These are phyloP conservation scores for Boulengeromyrus knoepffleri DNA, from an alignment of 2,113 vertebrate species.

Conservation along the genomic window DNA sequence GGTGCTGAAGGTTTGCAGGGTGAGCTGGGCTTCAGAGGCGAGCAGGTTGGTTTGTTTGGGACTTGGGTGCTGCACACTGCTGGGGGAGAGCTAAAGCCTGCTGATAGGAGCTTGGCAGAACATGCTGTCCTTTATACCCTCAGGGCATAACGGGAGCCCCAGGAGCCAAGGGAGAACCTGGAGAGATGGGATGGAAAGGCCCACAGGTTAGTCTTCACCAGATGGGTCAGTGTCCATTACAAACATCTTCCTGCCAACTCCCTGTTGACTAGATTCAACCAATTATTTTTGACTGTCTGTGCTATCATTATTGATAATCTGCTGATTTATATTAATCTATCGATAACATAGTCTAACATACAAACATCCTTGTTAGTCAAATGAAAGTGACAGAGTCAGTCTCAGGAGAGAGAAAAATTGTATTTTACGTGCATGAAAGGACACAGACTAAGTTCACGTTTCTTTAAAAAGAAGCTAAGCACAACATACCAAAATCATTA, in stretches of 20 bases:
- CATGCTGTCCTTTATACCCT: neutral
- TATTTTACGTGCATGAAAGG: neutral
- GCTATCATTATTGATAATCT: neutral
- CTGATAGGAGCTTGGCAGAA: neutral
- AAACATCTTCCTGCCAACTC: neutral
- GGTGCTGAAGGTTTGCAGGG: conserved; percentile 21
- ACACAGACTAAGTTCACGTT: neutral
- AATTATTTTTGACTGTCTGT: neutral
- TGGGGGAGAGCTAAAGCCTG: neutral
- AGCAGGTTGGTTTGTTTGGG: conserved; percentile 22
- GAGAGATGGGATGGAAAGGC: conserved; percentile 1
- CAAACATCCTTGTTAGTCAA: neutral
- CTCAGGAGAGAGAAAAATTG: neutral
- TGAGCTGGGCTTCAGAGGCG: neutral
- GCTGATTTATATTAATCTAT: neutral
- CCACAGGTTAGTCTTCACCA: neutral
- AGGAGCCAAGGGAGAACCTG: neutral
- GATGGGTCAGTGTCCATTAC: neutral
- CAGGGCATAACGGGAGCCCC: neutral
- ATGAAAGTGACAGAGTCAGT: neutral
- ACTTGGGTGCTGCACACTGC: neutral
- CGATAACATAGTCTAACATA: neutral
- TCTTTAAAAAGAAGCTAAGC: neutral
- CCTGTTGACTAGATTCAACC: neutral
- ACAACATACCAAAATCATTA: neutral